Evolutionary conservation across 2,888 invertebrate species (phyloP).

Genomic region (Cyrtodaria siliqua): DNA sequence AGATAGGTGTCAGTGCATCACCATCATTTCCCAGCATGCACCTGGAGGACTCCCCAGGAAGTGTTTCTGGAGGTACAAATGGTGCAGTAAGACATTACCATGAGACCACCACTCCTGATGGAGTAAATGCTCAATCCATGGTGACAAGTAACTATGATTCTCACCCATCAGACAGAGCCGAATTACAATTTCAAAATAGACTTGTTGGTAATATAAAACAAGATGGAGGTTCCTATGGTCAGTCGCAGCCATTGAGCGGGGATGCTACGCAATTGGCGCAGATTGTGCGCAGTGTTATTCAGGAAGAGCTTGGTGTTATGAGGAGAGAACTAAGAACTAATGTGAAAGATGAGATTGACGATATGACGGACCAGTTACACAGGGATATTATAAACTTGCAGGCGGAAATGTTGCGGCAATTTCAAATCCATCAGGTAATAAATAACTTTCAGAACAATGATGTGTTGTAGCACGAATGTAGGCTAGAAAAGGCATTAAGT

Average conservation of each 20-base stretch:
- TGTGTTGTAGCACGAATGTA: too few species aligned
- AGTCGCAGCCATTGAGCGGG: constrained; percentile 2
- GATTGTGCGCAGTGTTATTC: constrained; percentile 73
- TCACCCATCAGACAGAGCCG: neutral
- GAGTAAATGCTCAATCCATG: constrained; percentile 63
- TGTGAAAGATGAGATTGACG: constrained; percentile 80
- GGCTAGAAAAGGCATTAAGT: too few species aligned
- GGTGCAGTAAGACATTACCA: constrained; percentile 14
- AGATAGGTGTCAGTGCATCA: constrained; percentile 63
- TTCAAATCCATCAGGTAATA: constrained; percentile 80
- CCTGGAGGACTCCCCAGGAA: constrained; percentile 64
- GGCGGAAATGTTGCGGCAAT: constrained; percentile 80
- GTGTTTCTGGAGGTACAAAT: constrained; percentile 41
- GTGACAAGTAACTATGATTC: neutral
- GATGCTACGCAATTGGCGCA: constrained; percentile 62
- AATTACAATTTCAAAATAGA: neutral
- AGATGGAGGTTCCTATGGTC: neutral
- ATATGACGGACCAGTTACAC: constrained; percentile 78
- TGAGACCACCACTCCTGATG: constrained; percentile 61
- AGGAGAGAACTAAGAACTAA: constrained; percentile 45
- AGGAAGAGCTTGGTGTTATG: constrained; percentile 45
- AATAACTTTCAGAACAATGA: too few species aligned
- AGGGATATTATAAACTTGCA: constrained; percentile 78
- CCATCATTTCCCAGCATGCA: constrained; percentile 63
- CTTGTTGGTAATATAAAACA: neutral